Percentiles rank a stretch among this genome's conserved stretches.
These are phyloP conservation scores for Palythoa caribaeorum DNA, from an alignment of 92 coral and sea anemone species.

Conservation along the genomic window DNA sequence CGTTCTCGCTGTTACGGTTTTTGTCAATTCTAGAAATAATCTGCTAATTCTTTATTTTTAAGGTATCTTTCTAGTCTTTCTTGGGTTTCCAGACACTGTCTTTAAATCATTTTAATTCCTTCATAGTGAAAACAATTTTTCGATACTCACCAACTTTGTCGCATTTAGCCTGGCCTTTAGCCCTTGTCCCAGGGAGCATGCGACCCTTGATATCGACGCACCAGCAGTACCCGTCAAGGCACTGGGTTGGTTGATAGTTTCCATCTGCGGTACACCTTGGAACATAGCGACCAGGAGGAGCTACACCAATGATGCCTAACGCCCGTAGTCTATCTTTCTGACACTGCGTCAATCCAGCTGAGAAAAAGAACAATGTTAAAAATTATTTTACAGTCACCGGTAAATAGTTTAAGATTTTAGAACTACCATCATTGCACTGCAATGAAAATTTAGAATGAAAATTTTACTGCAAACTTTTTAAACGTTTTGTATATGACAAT, in stretches of 20 bases:
- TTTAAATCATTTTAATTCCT: neutral
- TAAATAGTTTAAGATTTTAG: neutral
- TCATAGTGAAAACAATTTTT: neutral
- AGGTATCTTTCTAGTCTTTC: too few species aligned
- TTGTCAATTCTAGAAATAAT: too few species aligned
- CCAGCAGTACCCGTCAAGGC: constrained; percentile 76
- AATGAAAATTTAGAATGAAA: too few species aligned
- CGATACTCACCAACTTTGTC: constrained; percentile 24
- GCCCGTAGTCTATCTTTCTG: constrained; percentile 35
- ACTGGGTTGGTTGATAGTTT: constrained; percentile 78
- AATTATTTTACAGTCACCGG: too few species aligned
- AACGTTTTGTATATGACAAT: too few species aligned
- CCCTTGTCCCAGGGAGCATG: constrained; percentile 66
- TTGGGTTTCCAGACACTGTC: neutral
- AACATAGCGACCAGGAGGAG: constrained; percentile 63
- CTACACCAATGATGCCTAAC: constrained; percentile 24
- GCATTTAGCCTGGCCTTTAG: constrained; percentile 37
- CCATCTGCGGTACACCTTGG: constrained; percentile 88
- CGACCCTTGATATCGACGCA: constrained; percentile 88
- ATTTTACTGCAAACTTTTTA: too few species aligned
- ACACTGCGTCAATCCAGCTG: constrained; percentile 27
- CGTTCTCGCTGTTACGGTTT: too few species aligned
- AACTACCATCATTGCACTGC: neutral
- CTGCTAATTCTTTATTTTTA: too few species aligned
- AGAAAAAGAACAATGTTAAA: neutral